A percentile compares a stretch with the other conserved stretches of the same genome.
These are phyloP conservation scores for Cryptotermes secundus DNA, from an alignment of 1,140 invertebrate species.

Conservation along the genomic window DNA sequence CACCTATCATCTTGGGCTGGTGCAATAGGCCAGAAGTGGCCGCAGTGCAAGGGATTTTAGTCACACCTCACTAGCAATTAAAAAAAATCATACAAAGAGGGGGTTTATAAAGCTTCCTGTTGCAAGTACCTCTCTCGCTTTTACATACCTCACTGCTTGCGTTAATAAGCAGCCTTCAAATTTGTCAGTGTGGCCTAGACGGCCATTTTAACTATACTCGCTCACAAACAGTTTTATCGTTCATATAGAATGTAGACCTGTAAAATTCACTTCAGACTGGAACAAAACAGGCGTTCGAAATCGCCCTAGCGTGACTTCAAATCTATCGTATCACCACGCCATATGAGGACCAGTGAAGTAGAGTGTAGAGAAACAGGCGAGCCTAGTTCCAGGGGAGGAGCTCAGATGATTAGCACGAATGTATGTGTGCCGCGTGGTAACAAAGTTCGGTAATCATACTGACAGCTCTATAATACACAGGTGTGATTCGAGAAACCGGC, in stretches of 20 bases:
- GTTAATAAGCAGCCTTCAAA: neutral
- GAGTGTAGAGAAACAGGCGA: neutral
- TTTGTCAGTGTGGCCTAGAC: neutral
- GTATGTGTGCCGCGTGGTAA: neutral
- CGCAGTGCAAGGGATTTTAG: too few species aligned
- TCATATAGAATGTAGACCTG: neutral
- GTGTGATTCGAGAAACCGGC: too few species aligned
- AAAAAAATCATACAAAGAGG: too few species aligned
- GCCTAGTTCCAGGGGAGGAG: neutral
- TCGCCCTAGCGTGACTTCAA: neutral
- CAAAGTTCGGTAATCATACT: neutral
- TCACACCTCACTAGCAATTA: too few species aligned
- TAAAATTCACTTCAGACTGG: neutral
- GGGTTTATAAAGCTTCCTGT: neutral
- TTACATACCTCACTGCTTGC: neutral
- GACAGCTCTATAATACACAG: neutral
- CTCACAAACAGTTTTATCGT: neutral
- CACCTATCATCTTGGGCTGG: too few species aligned
- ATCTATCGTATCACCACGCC: neutral
- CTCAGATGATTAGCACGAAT: neutral
- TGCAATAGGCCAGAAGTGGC: too few species aligned
- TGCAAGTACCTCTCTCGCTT: neutral
- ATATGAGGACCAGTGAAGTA: neutral
- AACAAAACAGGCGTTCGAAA: neutral
- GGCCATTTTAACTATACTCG: neutral